These are phyloP conservation scores for Remorina albescens DNA, from an alignment of 2,797 vertebrate species.

Conservation along the genomic window DNA sequence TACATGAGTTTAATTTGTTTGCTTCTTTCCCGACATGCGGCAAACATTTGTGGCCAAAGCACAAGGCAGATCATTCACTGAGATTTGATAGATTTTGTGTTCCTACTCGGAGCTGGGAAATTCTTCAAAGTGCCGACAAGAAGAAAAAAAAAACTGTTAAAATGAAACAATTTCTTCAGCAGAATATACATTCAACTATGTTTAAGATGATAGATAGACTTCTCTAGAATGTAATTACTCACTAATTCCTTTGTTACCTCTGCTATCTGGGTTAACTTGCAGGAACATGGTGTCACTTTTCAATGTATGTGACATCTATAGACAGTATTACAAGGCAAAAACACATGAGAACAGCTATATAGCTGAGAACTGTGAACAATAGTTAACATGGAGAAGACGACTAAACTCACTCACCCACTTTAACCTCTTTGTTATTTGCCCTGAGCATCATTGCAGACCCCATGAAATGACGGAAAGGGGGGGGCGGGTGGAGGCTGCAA, in stretches of 20 bases:
- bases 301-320: not conserved
- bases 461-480: slow-evolving; percentile 47
- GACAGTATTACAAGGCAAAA: not conserved
- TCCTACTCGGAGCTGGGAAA: too few species aligned
- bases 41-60: too few species aligned
- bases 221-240: not conserved
- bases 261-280: not conserved
- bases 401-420: slow-evolving; percentile 64
- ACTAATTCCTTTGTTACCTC: not conserved
- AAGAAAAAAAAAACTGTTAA: too few species aligned
- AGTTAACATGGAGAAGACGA: slow-evolving; percentile 25
- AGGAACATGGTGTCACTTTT: not conserved
- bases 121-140: too few species aligned
- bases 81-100: too few species aligned
- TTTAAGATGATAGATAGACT: too few species aligned
- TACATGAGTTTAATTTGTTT: too few species aligned
- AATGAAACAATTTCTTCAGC: too few species aligned
- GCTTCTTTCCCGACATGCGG: too few species aligned
- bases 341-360: slow-evolving; percentile 26
- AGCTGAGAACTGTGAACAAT: slow-evolving; percentile 35
- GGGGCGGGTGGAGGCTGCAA: slow-evolving; percentile 32
- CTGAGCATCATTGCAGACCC: slow-evolving; percentile 48
- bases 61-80: too few species aligned
- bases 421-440: slow-evolving; percentile 64
- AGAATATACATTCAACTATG: not conserved